A percentile compares a stretch with the other conserved stretches of the same genome.
Conservation (phyloP, 1,140 invertebrate species). For the Drosophila orosa region DNA sequence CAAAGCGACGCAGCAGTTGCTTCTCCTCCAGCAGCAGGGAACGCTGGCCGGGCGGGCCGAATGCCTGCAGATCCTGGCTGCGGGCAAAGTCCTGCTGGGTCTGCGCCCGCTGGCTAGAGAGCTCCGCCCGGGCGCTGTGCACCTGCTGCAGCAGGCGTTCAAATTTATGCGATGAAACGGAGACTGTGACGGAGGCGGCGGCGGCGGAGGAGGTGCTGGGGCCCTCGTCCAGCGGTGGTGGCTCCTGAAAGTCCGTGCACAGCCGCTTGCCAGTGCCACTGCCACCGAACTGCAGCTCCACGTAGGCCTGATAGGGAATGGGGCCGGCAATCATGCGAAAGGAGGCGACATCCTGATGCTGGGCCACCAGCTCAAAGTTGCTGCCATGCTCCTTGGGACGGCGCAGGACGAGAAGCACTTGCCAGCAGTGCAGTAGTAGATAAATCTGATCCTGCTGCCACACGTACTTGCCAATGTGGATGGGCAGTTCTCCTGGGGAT, state of each 20-base stretch:
- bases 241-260: slow-evolving; percentile 54
- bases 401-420: slow-evolving; percentile 44
- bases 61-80: slow-evolving; percentile 29
- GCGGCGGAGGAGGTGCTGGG: slow-evolving; percentile 10
- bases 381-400: slow-evolving; percentile 36
- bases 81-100: slow-evolving; percentile 53
- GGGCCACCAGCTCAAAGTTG: slow-evolving; percentile 45
- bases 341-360: slow-evolving; percentile 30
- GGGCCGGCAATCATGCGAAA: slow-evolving; percentile 45
- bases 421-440: slow-evolving; percentile 60
- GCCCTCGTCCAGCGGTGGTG: neutral
- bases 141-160: slow-evolving; percentile 49
- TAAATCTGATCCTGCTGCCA: slow-evolving; percentile 54
- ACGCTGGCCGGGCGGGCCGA: slow-evolving; percentile 49
- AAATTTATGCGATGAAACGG: slow-evolving; percentile 19
- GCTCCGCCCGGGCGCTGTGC: slow-evolving; percentile 44
- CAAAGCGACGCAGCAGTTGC: slow-evolving; percentile 54
- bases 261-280: slow-evolving; percentile 52
- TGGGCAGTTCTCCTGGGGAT: slow-evolving; percentile 39
- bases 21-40: slow-evolving; percentile 67
- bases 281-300: slow-evolving; percentile 47
- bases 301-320: slow-evolving; percentile 56
- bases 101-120: slow-evolving; percentile 40
- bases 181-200: neutral
- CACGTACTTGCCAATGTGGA: slow-evolving; percentile 56